Evolutionary conservation across 2,888 invertebrate species (phyloP).

Genomic region (Bombylius major): DNA sequence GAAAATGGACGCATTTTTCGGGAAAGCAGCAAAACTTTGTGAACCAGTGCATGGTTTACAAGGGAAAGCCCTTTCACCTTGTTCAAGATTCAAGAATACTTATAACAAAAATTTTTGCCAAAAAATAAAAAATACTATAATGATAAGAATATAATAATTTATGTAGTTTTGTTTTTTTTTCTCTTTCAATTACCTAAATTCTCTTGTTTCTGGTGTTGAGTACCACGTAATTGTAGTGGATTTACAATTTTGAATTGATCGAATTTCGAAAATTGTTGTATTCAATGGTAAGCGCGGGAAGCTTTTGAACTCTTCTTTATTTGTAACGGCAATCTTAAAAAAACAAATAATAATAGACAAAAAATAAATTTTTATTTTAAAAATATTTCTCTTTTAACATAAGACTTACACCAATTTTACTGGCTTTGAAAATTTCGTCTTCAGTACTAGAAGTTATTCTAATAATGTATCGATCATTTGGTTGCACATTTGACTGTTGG

Average conservation of each 20-base stretch:
- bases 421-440: slow-evolving; percentile 39
- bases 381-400: background rate
- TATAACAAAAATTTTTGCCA: too few relatives aligned
- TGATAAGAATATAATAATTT: too few relatives aligned
- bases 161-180: background rate
- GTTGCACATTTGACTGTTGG: slow-evolving; percentile 26
- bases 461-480: slow-evolving; percentile 39
- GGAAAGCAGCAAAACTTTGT: too few relatives aligned
- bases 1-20: too few relatives aligned
- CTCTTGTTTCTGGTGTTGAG: slow-evolving; percentile 38
- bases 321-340: slow-evolving; percentile 39
- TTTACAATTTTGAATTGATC: slow-evolving; percentile 38
- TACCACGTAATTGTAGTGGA: slow-evolving; percentile 46
- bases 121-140: too few relatives aligned
- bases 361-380: too few relatives aligned
- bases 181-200: slow-evolving; percentile 25
- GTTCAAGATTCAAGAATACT: too few relatives aligned
- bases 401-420: slow-evolving; percentile 40
- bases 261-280: slow-evolving; percentile 40
- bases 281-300: slow-evolving; percentile 43
- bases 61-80: too few relatives aligned
- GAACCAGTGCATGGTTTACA: too few relatives aligned
- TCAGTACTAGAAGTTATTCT: slow-evolving; percentile 40
- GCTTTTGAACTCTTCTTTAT: slow-evolving; percentile 34
- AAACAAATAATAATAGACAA: background rate